A percentile compares a stretch with the other conserved stretches of the same genome.
phyloP scores from a whole-genome alignment of 2,888 invertebrate genomes.

The Erannis defoliaria region DNA sequence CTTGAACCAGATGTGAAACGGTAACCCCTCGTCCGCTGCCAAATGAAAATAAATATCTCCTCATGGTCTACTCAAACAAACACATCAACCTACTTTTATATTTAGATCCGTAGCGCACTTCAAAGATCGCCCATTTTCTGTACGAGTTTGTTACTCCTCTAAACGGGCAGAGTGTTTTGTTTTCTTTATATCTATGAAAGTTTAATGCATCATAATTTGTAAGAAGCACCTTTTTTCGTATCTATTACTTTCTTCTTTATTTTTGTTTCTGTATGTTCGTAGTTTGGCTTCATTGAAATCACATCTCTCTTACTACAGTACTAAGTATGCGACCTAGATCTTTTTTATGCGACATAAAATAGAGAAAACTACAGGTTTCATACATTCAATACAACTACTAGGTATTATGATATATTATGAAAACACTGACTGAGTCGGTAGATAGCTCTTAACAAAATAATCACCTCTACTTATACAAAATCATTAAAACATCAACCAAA shows the following conservation, averaged over 20 bases:
- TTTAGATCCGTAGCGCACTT: conserved; percentile 60
- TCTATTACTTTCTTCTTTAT: too few species aligned
- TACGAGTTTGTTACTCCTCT: conserved; percentile 40
- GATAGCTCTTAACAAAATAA: neutral
- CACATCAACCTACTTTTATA: conserved; percentile 71
- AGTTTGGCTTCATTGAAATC: too few species aligned
- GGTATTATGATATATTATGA: too few species aligned
- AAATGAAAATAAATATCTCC: conserved; percentile 78
- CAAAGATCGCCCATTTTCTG: conserved; percentile 58
- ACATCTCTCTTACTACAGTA: too few species aligned
- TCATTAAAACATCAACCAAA: conserved; percentile 4
- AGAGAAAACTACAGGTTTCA: too few species aligned
- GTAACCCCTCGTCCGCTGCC: conserved; percentile 59
- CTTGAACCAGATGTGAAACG: conserved; percentile 58
- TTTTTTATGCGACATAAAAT: neutral
- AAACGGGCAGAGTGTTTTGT: conserved; percentile 36
- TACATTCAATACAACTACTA: too few species aligned
- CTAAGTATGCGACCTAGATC: too few species aligned
- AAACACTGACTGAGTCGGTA: neutral
- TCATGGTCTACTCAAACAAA: conserved; percentile 69
- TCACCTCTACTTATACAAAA: conserved; percentile 12
- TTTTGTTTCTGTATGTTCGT: too few species aligned
- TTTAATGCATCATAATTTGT: conserved; percentile 16
- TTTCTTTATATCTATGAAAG: conserved; percentile 22
- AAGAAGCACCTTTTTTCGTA: conserved; percentile 13